These are phyloP conservation scores for Uropetala carovei DNA, from an alignment of 2,888 invertebrate species.

Conservation along the genomic window DNA sequence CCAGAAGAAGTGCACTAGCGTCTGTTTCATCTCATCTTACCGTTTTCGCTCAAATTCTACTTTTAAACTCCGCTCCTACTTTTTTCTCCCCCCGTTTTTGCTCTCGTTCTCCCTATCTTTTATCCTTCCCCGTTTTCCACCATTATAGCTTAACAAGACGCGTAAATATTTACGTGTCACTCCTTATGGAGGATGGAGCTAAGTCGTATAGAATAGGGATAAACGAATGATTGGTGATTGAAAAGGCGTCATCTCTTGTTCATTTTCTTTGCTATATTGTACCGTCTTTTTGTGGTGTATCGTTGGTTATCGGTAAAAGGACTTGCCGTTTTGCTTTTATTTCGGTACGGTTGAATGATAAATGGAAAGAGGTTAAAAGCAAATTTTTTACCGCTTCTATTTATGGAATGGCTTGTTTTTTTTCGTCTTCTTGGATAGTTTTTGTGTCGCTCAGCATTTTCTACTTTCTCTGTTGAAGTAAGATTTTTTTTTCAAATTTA, in stretches of 20 bases:
- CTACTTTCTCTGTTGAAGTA: too few relatives aligned
- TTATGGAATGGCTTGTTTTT: too few relatives aligned
- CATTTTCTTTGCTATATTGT: too few relatives aligned
- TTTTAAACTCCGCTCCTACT: not conserved
- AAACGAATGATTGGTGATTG: not conserved
- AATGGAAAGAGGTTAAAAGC: not conserved
- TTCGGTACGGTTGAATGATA: not conserved
- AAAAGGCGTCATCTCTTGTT: not conserved
- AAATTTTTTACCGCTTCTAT: too few relatives aligned
- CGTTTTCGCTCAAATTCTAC: not conserved
- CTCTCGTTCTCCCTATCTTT: not conserved
- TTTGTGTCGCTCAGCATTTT: too few relatives aligned
- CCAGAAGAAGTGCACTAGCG: not conserved
- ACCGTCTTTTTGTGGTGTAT: too few relatives aligned
- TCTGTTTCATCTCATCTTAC: constrained; percentile 24
- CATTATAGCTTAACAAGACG: not conserved
- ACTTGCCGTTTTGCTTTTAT: too few relatives aligned
- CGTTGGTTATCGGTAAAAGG: too few relatives aligned
- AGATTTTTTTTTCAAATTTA: too few relatives aligned
- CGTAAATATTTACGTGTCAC: not conserved
- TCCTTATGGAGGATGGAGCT: not conserved
- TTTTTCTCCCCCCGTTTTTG: not conserved
- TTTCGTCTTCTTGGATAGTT: too few relatives aligned
- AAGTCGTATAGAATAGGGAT: not conserved
- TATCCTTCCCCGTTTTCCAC: not conserved